These are phyloP conservation scores for Liolophura sinensis DNA, from an alignment of 1,140 invertebrate species.

Conservation along the genomic window DNA sequence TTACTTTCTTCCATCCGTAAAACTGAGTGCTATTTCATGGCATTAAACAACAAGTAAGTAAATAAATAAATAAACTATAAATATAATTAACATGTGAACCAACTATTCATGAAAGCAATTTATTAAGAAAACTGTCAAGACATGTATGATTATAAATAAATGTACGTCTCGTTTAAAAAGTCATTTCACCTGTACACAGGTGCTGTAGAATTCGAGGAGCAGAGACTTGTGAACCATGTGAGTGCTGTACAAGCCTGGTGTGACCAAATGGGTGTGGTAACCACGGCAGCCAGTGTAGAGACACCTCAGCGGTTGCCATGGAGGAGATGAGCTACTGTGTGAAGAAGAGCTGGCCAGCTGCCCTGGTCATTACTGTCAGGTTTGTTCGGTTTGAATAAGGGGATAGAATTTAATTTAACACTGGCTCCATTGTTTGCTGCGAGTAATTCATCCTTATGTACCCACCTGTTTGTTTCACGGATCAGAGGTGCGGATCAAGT, in stretches of 20 bases:
- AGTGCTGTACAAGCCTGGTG: constrained; percentile 21
- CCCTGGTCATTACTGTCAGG: constrained; percentile 31
- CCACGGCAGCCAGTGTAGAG: constrained; percentile 15
- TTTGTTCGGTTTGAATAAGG: too few relatives aligned
- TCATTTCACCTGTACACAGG: constrained; percentile 24
- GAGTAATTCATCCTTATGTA: too few relatives aligned
- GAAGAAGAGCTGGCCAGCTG: constrained; percentile 20
- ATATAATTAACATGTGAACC: background rate
- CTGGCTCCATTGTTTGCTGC: too few relatives aligned
- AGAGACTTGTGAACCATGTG: constrained; percentile 37
- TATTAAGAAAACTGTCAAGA: background rate
- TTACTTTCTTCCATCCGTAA: too few relatives aligned
- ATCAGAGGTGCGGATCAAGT: too few relatives aligned
- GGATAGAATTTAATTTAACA: too few relatives aligned
- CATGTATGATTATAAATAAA: background rate
- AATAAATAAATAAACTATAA: background rate
- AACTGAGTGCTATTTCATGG: too few relatives aligned
- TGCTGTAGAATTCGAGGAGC: constrained; percentile 36
- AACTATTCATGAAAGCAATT: background rate
- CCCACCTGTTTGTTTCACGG: too few relatives aligned
- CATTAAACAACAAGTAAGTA: too few relatives aligned
- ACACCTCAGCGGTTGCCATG: constrained; percentile 6
- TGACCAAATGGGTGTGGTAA: constrained; percentile 7
- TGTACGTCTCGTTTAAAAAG: background rate
- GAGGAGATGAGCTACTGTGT: constrained; percentile 13